Conservation (phyloP, 2,888 invertebrate species). For the Cylloceria caligata region DNA sequence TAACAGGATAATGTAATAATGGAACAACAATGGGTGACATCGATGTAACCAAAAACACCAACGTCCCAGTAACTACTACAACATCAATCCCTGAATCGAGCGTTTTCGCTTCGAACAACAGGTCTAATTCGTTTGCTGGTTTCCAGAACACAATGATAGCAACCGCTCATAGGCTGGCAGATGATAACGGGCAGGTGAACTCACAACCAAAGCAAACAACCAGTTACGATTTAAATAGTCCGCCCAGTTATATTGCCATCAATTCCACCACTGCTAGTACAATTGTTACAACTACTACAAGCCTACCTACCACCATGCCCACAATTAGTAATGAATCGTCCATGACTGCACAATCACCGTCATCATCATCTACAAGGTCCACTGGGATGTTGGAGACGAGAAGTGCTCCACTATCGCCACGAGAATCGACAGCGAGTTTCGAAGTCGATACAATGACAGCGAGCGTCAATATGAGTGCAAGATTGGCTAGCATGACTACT, state of each 20-base stretch:
- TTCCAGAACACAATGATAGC: constrained; percentile 82
- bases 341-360: constrained; percentile 54
- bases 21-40: constrained; percentile 62
- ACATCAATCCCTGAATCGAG: constrained; percentile 71
- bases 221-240: constrained; percentile 37
- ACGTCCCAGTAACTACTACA: constrained; percentile 64
- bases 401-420: constrained; percentile 52
- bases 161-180: constrained; percentile 84
- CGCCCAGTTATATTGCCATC: constrained; percentile 45
- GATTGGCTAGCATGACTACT: too few relatives aligned
- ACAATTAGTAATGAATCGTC: constrained; percentile 52
- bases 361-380: constrained; percentile 58
- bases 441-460: constrained; percentile 28
- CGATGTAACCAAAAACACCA: constrained; percentile 67
- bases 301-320: constrained; percentile 57
- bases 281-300: background rate
- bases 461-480: constrained; percentile 54
- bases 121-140: constrained; percentile 82
- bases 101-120: constrained; percentile 74
- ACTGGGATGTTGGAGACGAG: constrained; percentile 54
- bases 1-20: constrained; percentile 60
- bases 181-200: constrained; percentile 74
- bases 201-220: constrained; percentile 73
- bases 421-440: constrained; percentile 47
- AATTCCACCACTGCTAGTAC: background rate